Evolutionary conservation across 30 jellyfish, hydroid and myxozoan species (phyloP).

Genomic region (Clytia hemisphaerica): DNA sequence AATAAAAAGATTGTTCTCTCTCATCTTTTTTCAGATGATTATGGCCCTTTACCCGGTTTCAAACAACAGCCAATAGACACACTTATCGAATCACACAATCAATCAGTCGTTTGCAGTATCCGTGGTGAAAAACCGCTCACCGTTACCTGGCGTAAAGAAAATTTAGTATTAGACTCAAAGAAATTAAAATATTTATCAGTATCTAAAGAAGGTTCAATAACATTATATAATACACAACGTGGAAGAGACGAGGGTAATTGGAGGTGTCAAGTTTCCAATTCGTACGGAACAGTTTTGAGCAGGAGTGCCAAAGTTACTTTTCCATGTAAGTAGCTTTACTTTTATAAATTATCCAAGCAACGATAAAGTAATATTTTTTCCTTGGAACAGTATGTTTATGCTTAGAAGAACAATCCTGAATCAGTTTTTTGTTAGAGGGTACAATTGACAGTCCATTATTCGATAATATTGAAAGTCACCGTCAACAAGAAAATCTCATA

Average conservation of each 20-base stretch:
- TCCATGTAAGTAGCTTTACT: slow-evolving; percentile 74
- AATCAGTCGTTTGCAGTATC: slow-evolving; percentile 57
- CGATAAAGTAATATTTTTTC: too few relatives aligned
- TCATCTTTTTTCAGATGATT: slow-evolving; percentile 3
- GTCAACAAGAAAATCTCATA: too few relatives aligned
- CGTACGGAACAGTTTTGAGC: slow-evolving; percentile 77
- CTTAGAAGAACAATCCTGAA: too few relatives aligned
- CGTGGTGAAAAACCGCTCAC: slow-evolving; percentile 65
- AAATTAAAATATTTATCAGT: slow-evolving; percentile 30
- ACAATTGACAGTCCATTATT: too few relatives aligned
- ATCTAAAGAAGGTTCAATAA: slow-evolving; percentile 81
- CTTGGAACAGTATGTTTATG: too few relatives aligned
- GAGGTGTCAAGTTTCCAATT: slow-evolving; percentile 73
- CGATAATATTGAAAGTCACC: too few relatives aligned
- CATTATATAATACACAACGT: slow-evolving; percentile 37
- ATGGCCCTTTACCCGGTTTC: slow-evolving; percentile 40
- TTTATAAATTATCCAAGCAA: not conserved
- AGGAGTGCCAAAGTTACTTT: slow-evolving; percentile 56
- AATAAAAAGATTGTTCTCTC: not conserved
- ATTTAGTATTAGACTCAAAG: slow-evolving; percentile 33
- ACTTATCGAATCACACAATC: slow-evolving; percentile 44
- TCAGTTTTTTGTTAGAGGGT: too few relatives aligned
- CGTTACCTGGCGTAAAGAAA: slow-evolving; percentile 76
- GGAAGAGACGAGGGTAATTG: slow-evolving; percentile 84
- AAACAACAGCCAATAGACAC: slow-evolving; percentile 73